phyloP scores from a whole-genome alignment of 2,797 vertebrate species.

The Remorina albescens region DNA sequence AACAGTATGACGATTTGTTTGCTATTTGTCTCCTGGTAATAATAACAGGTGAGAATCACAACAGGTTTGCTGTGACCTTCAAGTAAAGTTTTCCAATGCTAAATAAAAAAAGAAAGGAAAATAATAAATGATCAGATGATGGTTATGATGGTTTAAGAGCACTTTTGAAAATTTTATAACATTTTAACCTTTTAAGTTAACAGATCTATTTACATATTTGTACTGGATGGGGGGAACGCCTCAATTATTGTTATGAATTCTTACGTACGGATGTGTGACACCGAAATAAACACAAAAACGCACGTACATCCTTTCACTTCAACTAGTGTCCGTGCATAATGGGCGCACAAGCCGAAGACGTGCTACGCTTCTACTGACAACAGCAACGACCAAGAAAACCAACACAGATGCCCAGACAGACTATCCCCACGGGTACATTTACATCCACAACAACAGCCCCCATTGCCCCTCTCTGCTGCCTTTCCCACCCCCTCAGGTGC shows the following conservation, averaged over 20 bases:
- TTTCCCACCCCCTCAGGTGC: conserved; percentile 88
- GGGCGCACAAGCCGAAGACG: conserved; percentile 9
- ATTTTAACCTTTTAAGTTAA: background rate
- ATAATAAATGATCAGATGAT: no score
- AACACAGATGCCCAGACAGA: conserved; percentile 65
- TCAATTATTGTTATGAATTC: background rate
- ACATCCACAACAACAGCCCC: conserved; percentile 68
- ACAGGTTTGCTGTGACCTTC: background rate
- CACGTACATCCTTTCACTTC: background rate
- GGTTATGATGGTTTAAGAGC: no score
- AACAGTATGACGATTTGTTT: background rate
- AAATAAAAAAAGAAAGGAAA: no score
- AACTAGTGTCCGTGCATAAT: conserved; percentile 4
- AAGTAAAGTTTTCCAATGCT: no score
- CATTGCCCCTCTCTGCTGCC: conserved; percentile 48
- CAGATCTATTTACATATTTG: background rate
- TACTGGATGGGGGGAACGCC: no score
- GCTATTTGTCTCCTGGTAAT: background rate
- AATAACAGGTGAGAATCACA: background rate
- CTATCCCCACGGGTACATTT: conserved; percentile 73
- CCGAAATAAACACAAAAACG: background rate
- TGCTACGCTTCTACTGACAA: conserved; percentile 1
- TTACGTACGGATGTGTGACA: background rate
- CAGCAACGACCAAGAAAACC: conserved; percentile 34
- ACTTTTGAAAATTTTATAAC: no score